These are phyloP conservation scores for Tretioscincus oriximinensis DNA, from an alignment of 2,113 vertebrate genomes.

Conservation along the genomic window DNA sequence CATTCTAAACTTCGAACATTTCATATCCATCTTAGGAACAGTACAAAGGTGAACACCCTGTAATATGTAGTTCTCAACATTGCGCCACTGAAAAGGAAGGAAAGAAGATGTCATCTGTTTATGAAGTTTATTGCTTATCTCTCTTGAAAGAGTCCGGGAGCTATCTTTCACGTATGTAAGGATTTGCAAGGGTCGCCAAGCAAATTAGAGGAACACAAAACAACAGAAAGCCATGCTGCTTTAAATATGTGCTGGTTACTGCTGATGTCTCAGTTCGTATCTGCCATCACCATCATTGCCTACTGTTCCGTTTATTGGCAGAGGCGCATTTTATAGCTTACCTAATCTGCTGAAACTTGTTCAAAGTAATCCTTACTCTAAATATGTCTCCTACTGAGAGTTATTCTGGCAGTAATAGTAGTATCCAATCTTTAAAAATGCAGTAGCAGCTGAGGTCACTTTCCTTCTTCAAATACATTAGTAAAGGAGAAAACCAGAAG, in stretches of 20 bases:
- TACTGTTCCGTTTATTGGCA: slow-evolving; percentile 33
- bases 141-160: slow-evolving; percentile 6
- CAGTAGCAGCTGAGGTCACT: not conserved
- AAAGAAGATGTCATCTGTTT: not conserved
- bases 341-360: slow-evolving; percentile 29
- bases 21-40: not conserved
- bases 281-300: slow-evolving; percentile 9
- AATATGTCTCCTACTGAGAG: slow-evolving; percentile 13
- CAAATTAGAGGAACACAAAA: slow-evolving; percentile 22
- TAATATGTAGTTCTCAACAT: not conserved
- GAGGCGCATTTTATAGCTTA: slow-evolving; percentile 16
- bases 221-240: slow-evolving; percentile 14
- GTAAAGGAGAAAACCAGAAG: not conserved
- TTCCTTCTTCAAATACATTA: not conserved
- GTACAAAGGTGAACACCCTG: not conserved
- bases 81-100: not conserved
- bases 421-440: not conserved
- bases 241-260: slow-evolving; percentile 15
- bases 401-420: not conserved
- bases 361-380: slow-evolving; percentile 23
- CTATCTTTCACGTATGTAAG: not conserved
- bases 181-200: slow-evolving; percentile 12
- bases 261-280: slow-evolving; percentile 20
- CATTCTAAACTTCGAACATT: not conserved
- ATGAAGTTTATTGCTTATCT: slow-evolving; percentile 1